Evolutionary conservation across 2,888 invertebrate species (phyloP), one percentile per base, ranked within the genome.

Genomic region (Eledona agricola): DNA sequence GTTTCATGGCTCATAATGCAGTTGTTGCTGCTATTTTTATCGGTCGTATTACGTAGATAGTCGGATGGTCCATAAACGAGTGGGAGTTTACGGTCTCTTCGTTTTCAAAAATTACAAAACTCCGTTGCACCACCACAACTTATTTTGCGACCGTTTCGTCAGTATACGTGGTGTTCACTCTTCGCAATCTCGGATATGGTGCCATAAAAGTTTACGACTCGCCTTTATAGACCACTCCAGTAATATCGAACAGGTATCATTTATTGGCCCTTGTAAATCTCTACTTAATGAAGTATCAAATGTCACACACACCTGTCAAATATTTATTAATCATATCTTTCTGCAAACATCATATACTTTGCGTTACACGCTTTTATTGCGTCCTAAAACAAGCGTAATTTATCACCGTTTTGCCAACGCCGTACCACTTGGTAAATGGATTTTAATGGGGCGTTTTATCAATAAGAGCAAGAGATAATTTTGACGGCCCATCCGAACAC

Each of bases 261-360:
- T 73, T 74, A 74, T 74, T 73, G 70, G 66, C 64, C 68, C 67
- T 70, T 73, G 70, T 74, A 74, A 74, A 74, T 74, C 73, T 72
- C 67, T 62, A 67, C 68, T 70, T 72, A 72, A 72, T 71, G 70
- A 72, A 72, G 71, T 72, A 73, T 71, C 65, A 70, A 69, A 67
- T 70, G 72, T 73, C 72, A 67, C 64, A 65, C 60, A 69, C 73
- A 74, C 73, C 73, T 74, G 73, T 72, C 72, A 71, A 68, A 65
- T 66, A 66, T 65, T 65, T 63, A 62, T 62, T 65, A 65, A 64
- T 62, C 59, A 55, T 61, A 64, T 64, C 62, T 63, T 60, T 65
- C 47, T 35, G 55, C 63, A 63, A 63, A 63, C 59, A 61, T 60
- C 58, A 53, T 57, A 57, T 53, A 55, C 55, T 60, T 52, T 45